phyloP scores from a whole-genome alignment of 1,140 invertebrate species.

The Trichomalopsis sarcophagae region DNA sequence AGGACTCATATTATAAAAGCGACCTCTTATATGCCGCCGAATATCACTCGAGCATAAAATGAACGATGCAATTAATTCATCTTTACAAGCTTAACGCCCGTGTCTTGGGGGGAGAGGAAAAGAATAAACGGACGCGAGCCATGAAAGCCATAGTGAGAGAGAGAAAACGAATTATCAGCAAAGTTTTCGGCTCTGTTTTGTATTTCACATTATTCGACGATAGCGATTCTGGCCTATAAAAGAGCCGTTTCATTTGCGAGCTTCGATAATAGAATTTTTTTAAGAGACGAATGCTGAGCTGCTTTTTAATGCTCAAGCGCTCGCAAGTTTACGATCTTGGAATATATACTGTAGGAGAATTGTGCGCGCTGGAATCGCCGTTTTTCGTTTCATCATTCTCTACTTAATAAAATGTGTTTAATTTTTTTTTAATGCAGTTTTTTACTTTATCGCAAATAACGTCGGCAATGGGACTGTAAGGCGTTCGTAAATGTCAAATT shows the following conservation, averaged over 20 bases:
- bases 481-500: slow-evolving; percentile 29
- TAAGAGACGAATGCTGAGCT: slow-evolving; percentile 1
- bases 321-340: background rate
- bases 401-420: slow-evolving; percentile 3
- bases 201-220: slow-evolving; percentile 21
- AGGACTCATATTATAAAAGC: slow-evolving; percentile 28
- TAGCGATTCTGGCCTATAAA: slow-evolving; percentile 13
- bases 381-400: slow-evolving; percentile 24
- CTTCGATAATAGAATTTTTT: slow-evolving; percentile 35
- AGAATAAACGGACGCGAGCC: background rate
- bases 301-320: slow-evolving; percentile 4
- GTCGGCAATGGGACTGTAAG: background rate
- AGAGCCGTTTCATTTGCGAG: slow-evolving; percentile 9
- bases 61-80: slow-evolving; percentile 13
- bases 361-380: background rate
- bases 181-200: slow-evolving; percentile 20
- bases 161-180: background rate
- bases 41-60: slow-evolving; percentile 33
- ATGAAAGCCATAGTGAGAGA: background rate
- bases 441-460: slow-evolving; percentile 23
- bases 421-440: slow-evolving; percentile 16
- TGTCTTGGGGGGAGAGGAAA: background rate
- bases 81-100: background rate
- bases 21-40: slow-evolving; percentile 1
- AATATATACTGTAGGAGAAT: slow-evolving; percentile 17